phyloP scores from a whole-genome alignment of 2,113 vertebrate genomes.

The Hypocryptadius cinnamomeus region DNA sequence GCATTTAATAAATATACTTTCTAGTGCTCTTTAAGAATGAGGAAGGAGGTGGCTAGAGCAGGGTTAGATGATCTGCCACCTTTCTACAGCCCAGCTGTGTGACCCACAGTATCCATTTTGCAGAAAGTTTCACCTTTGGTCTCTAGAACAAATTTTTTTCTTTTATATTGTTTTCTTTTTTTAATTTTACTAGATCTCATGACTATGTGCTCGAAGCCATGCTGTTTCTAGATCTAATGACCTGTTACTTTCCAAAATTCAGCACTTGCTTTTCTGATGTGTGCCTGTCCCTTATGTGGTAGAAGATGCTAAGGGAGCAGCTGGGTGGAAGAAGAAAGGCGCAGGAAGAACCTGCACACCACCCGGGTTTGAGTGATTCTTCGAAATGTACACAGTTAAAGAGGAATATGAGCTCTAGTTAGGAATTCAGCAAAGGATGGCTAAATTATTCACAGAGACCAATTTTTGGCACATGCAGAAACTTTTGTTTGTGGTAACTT shows the following conservation, averaged over 20 bases:
- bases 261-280: neutral
- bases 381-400: neutral
- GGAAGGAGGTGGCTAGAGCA: neutral
- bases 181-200: neutral
- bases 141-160: neutral
- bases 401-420: neutral
- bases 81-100: neutral
- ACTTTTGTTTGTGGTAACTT: neutral
- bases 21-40: neutral
- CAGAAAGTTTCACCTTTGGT: neutral
- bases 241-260: neutral
- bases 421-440: neutral
- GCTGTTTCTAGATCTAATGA: neutral
- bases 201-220: neutral
- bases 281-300: rapidly evolving
- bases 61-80: neutral
- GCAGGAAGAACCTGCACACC: neutral
- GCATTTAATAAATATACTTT: neutral
- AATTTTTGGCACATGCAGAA: neutral
- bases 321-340: neutral
- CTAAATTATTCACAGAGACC: neutral
- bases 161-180: neutral
- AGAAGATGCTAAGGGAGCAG: neutral
- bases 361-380: neutral
- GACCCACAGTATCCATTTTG: neutral